Conservation (phyloP, 1,140 invertebrate species). For the Pygmarrhopalites habei region DNA sequence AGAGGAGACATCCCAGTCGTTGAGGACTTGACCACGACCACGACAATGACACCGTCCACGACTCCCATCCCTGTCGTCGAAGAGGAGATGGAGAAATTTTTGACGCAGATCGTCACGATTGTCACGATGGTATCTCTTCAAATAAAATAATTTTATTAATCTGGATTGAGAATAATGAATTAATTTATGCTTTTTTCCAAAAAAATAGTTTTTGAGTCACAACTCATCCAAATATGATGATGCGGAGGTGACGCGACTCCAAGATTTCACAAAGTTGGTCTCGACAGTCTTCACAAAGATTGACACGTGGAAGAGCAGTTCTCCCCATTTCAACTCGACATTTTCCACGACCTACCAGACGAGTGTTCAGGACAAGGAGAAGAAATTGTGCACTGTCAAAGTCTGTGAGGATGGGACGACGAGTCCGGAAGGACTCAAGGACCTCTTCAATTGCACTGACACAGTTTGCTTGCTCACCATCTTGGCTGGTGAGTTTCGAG, state of each 20-base stretch:
- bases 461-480: slow-evolving; percentile 12
- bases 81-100: slow-evolving; percentile 27
- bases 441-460: slow-evolving; percentile 32
- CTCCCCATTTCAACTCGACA: slow-evolving; percentile 26
- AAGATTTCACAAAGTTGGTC: slow-evolving; percentile 33
- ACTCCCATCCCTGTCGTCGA: slow-evolving; percentile 13
- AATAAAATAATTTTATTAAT: too few relatives aligned
- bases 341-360: slow-evolving; percentile 25
- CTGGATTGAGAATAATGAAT: background rate
- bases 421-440: slow-evolving; percentile 17
- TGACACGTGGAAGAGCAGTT: slow-evolving; percentile 23
- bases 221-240: slow-evolving; percentile 34
- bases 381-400: slow-evolving; percentile 30
- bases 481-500: too few relatives aligned
- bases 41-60: slow-evolving; percentile 33
- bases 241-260: slow-evolving; percentile 19
- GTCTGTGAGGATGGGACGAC: slow-evolving; percentile 34
- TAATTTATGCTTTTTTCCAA: background rate
- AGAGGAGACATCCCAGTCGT: slow-evolving; percentile 34
- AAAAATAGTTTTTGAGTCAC: slow-evolving; percentile 26
- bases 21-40: slow-evolving; percentile 30
- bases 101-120: slow-evolving; percentile 28
- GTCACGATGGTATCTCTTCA: slow-evolving; percentile 29
- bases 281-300: slow-evolving; percentile 26
- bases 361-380: slow-evolving; percentile 25